Percentiles rank a stretch among this genome's conserved stretches.
These are phyloP conservation scores for Phrynocephalus guinanensis DNA, from an alignment of 2,797 vertebrate genomes.

Conservation along the genomic window DNA sequence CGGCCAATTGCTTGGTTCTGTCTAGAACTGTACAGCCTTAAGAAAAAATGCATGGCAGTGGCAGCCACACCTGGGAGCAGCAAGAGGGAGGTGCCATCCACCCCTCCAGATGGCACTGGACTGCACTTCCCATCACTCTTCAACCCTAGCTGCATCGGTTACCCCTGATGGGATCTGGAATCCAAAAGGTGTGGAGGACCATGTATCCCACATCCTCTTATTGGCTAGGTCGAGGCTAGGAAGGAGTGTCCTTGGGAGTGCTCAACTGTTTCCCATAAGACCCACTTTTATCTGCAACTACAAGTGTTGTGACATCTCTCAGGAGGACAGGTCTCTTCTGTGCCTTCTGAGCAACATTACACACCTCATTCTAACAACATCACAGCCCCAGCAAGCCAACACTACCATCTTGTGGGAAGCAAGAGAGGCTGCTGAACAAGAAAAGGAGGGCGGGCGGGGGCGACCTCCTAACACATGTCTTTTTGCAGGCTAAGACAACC, in stretches of 20 bases:
- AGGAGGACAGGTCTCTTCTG: background rate
- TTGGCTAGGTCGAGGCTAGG: too few relatives aligned
- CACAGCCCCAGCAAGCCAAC: background rate
- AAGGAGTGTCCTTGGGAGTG: too few relatives aligned
- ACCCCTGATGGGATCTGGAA: too few relatives aligned
- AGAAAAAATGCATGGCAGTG: background rate
- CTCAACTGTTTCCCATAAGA: background rate
- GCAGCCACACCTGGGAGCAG: background rate
- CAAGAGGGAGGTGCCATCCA: too few relatives aligned
- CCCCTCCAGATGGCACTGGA: too few relatives aligned
- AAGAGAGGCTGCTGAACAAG: background rate
- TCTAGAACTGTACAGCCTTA: background rate
- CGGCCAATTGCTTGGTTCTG: background rate
- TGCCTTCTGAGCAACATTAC: background rate
- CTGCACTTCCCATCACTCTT: too few relatives aligned
- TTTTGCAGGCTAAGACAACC: background rate
- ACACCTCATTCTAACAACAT: background rate
- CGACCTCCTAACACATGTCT: background rate
- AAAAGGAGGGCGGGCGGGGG: too few relatives aligned
- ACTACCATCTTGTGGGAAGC: constrained; percentile 36
- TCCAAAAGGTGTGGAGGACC: too few relatives aligned
- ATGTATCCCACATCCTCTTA: too few relatives aligned
- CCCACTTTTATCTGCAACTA: background rate
- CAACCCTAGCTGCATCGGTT: too few relatives aligned
- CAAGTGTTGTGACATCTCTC: background rate